phyloP scores from a whole-genome alignment of 2,888 invertebrate species.

The Chirona hameri region DNA sequence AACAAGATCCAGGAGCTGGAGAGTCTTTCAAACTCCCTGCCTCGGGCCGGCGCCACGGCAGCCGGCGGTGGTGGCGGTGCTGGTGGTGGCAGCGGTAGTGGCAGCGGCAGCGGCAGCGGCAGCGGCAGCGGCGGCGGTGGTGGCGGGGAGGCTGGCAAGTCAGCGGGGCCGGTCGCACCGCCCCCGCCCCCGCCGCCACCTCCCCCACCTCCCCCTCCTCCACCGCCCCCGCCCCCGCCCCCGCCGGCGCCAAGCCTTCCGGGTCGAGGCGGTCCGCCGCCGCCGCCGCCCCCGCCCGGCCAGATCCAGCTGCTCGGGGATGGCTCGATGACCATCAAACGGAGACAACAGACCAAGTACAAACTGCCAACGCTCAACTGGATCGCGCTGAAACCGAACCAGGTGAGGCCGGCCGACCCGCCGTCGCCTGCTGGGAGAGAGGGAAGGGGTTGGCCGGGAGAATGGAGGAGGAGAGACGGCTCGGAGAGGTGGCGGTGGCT shows the following conservation, averaged over 20 bases:
- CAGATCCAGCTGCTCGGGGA: conserved; percentile 66
- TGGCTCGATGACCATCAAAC: conserved; percentile 82
- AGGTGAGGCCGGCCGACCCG: conserved; percentile 53
- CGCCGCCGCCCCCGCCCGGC: conserved; percentile 76
- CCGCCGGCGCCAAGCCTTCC: conserved; percentile 42
- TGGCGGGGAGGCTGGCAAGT: too few relatives aligned
- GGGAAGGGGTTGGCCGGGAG: neutral
- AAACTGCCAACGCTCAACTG: conserved; percentile 96
- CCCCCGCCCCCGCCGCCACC: too few relatives aligned
- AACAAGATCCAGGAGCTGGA: conserved; percentile 87
- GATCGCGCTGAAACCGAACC: conserved; percentile 96
- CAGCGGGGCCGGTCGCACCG: too few relatives aligned
- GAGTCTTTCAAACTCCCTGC: conserved; percentile 52
- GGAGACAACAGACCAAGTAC: conserved; percentile 94
- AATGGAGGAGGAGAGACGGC: too few relatives aligned
- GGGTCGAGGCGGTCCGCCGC: conserved; percentile 55
- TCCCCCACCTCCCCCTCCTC: conserved; percentile 33
- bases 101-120: neutral
- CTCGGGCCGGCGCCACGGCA: neutral
- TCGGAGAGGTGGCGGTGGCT: too few relatives aligned
- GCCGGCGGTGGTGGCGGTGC: neutral
- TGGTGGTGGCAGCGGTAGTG: neutral
- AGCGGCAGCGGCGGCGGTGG: neutral
- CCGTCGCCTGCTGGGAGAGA: neutral
- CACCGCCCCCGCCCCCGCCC: conserved; percentile 40